Base-by-base conservation (phyloP, 2,113 vertebrate species). In the Gavialis gangeticus region DNA sequence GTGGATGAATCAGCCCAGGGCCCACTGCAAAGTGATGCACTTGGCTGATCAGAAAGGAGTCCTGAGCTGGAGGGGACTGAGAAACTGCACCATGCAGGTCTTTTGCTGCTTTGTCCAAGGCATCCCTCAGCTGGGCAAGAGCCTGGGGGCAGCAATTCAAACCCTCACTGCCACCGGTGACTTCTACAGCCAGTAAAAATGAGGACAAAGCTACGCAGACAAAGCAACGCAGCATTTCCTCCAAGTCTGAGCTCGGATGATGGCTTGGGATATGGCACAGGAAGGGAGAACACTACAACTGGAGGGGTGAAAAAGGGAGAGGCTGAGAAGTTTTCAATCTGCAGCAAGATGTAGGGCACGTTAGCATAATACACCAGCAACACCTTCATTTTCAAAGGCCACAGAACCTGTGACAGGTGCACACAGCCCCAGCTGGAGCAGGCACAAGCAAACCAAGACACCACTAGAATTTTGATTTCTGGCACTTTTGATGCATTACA, bases 171-270 rank as follows among this genome's bases (percentile, higher is more conserved):
- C 60, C 76, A 93, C 76, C 18, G 1, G 96, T 94, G 90, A 94
- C 91, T 34, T 92, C 91, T 92, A 92, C 89, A 94, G 85, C 91
- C 86, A 90, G 95, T 93, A 92, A 84, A 95, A 96, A 95, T 34
- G 60, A 96, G 94, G 96, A 30, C 95, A 92, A 83, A 94, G 87
- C 83, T 86, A 79, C 71, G 88, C 64, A 85, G 94, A 37, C 37
- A 37, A 37, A 37, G 37, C 37, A 6, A 37, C 37, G 8, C 46
- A 92, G 94, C 92, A 79, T 93, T 90, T 89, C 94, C 95, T 75
- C 2, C 2, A 89, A 94, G 90, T 54, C 80, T 78, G 94, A 84
- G 87, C 85, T 46, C 63, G 91, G 94, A 96, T 96, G 92, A 94
- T 90, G 89, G 80, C 94, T 97, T 54, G 66, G 63, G 95, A 93